These are phyloP conservation scores for Hydrozoanthus gracilis DNA, from an alignment of 92 coral and sea anemone genomes.

Conservation along the genomic window DNA sequence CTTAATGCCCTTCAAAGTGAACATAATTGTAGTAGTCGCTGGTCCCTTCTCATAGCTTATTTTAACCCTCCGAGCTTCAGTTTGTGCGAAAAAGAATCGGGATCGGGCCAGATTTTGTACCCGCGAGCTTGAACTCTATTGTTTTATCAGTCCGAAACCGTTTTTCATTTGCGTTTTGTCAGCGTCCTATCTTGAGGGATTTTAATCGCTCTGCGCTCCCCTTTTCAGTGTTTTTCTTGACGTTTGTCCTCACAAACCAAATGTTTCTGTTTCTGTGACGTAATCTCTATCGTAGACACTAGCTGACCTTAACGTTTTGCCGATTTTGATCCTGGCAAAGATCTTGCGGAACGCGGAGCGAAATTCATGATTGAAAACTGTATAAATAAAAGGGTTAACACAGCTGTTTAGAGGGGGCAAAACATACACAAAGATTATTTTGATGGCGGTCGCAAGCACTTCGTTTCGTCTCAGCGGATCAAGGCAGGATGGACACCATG, in stretches of 20 bases:
- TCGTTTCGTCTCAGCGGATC: constrained; percentile 6
- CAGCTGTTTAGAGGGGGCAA: constrained; percentile 43
- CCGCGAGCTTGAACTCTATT: too few species aligned
- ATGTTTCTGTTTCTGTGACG: constrained; percentile 42
- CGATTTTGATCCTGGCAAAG: constrained; percentile 21
- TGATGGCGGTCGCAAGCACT: constrained; percentile 26
- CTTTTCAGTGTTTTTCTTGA: not conserved
- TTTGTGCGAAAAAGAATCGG: too few species aligned
- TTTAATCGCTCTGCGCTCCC: not conserved
- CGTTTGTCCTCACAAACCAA: constrained; percentile 1
- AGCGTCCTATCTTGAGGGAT: not conserved
- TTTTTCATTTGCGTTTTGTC: not conserved
- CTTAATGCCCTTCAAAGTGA: too few species aligned
- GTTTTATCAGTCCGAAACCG: too few species aligned
- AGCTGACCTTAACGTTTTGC: not conserved
- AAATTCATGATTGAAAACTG: constrained; percentile 38
- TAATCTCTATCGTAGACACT: constrained; percentile 1
- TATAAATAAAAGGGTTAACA: constrained; percentile 37
- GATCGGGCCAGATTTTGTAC: too few species aligned
- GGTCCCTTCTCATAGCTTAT: too few species aligned
- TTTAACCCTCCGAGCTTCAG: too few species aligned
- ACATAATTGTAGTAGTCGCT: too few species aligned
- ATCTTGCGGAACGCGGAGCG: constrained; percentile 36
- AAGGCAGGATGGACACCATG: constrained; percentile 33
- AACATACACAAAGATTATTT: constrained; percentile 34